Percentiles rank a stretch among this genome's conserved stretches.
These are phyloP conservation scores for Ametastegia equiseti DNA, from an alignment of 2,888 invertebrate genomes.

Conservation along the genomic window DNA sequence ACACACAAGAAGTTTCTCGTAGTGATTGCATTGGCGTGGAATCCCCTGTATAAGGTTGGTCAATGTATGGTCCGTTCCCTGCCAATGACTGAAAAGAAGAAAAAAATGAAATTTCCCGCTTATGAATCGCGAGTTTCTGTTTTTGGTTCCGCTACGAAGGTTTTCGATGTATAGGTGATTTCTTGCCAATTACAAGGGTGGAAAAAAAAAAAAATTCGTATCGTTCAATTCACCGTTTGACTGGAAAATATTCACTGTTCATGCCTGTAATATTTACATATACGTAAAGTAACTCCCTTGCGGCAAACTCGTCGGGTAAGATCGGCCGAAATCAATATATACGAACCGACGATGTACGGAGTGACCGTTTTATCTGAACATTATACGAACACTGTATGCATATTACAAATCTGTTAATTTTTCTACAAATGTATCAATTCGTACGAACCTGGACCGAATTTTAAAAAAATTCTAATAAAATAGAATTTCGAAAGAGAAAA, in stretches of 20 bases:
- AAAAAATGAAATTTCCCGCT: no score
- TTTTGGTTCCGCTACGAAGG: no score
- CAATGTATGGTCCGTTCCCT: no score
- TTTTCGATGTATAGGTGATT: neutral
- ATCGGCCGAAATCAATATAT: slow-evolving; percentile 32
- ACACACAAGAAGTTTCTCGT: no score
- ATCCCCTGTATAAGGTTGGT: no score
- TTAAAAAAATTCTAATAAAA: neutral
- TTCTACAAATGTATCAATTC: no score
- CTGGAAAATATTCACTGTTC: neutral
- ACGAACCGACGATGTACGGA: neutral
- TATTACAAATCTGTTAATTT: neutral
- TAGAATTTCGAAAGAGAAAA: neutral
- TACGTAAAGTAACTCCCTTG: neutral
- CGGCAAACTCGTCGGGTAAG: slow-evolving; percentile 10
- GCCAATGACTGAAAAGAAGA: no score
- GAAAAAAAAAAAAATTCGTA: neutral
- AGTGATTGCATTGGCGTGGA: no score
- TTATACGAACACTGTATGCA: neutral
- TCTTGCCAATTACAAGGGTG: neutral
- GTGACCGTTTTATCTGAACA: no score
- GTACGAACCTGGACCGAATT: neutral
- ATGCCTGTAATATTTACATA: neutral
- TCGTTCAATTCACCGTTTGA: neutral
- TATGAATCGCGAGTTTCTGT: no score